A percentile compares a stretch with the other conserved stretches of the same genome.
phyloP scores from a whole-genome alignment of 2,797 vertebrate genomes.

The Phalanger gymnotis region DNA sequence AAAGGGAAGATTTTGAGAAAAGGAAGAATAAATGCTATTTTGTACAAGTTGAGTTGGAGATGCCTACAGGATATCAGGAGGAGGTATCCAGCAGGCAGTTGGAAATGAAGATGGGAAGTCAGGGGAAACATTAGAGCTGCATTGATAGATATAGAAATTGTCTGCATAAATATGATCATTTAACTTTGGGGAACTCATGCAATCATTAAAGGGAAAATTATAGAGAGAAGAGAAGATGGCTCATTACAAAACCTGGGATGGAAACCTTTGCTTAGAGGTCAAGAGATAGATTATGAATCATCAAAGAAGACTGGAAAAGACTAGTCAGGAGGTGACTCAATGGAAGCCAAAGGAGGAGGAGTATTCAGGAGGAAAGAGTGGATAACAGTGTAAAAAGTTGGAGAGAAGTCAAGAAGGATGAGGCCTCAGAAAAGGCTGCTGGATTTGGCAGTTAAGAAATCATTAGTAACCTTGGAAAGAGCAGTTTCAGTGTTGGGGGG shows the following conservation, averaged over 20 bases:
- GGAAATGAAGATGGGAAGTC: not conserved
- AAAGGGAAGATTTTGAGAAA: not conserved
- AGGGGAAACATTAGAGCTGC: not conserved
- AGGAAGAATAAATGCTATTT: not conserved
- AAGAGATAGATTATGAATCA: not conserved
- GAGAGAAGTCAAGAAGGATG: not conserved
- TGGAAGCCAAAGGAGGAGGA: not conserved
- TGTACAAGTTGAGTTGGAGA: not conserved
- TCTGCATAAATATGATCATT: not conserved
- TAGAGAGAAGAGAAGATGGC: not conserved
- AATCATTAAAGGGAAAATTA: not conserved
- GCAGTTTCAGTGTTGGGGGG: not conserved
- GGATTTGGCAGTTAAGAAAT: not conserved
- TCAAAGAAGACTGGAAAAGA: not conserved
- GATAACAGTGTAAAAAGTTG: not conserved
- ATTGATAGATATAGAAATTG: not conserved
- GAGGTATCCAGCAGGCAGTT: not conserved
- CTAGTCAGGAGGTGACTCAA: not conserved
- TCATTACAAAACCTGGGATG: not conserved
- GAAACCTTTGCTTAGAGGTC: not conserved
- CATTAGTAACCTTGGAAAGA: not conserved
- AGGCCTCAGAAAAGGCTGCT: not conserved
- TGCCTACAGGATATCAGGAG: not conserved
- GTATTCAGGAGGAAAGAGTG: not conserved
- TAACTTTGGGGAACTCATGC: not conserved